Percentiles rank a stretch among this genome's conserved stretches.
These are phyloP conservation scores for Apodemia duryi DNA, from an alignment of 2,888 invertebrate genomes.

Conservation along the genomic window DNA sequence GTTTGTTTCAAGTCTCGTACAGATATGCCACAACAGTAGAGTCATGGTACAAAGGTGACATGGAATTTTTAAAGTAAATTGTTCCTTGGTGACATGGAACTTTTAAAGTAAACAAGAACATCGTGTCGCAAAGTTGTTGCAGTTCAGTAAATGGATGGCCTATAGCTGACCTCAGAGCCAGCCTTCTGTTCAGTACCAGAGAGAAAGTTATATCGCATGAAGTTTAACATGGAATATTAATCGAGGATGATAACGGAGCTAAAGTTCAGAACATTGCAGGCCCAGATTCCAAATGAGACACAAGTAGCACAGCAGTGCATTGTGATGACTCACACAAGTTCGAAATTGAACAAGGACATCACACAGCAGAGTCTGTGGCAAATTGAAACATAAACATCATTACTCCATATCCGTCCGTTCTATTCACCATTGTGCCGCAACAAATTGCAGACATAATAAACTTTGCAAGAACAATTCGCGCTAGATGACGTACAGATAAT, in stretches of 20 bases:
- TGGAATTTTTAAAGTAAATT: too few species aligned
- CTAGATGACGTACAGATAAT: constrained; percentile 64
- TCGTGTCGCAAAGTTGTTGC: not conserved
- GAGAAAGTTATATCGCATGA: constrained; percentile 6
- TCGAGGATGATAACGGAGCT: not conserved
- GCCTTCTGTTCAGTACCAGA: not conserved
- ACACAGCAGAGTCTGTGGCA: constrained; percentile 51
- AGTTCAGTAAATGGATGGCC: not conserved
- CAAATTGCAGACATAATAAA: constrained; percentile 69
- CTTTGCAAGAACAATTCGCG: constrained; percentile 60
- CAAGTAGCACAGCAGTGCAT: constrained; percentile 47
- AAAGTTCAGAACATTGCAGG: constrained; percentile 1
- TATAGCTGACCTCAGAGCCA: not conserved
- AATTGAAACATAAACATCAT: constrained; percentile 71
- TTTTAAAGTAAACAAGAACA: not conserved
- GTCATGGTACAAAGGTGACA: too few species aligned
- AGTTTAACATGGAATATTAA: constrained; percentile 11
- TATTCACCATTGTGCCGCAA: constrained; percentile 73
- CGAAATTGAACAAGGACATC: constrained; percentile 69
- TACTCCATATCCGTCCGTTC: constrained; percentile 71
- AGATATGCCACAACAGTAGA: too few species aligned
- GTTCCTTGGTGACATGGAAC: too few species aligned
- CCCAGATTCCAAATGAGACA: constrained; percentile 50
- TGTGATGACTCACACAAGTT: constrained; percentile 52
- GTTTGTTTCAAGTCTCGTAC: too few species aligned